These are phyloP conservation scores for Heteromyza rotundicornis DNA, from an alignment of 2,888 invertebrate species.

Conservation along the genomic window DNA sequence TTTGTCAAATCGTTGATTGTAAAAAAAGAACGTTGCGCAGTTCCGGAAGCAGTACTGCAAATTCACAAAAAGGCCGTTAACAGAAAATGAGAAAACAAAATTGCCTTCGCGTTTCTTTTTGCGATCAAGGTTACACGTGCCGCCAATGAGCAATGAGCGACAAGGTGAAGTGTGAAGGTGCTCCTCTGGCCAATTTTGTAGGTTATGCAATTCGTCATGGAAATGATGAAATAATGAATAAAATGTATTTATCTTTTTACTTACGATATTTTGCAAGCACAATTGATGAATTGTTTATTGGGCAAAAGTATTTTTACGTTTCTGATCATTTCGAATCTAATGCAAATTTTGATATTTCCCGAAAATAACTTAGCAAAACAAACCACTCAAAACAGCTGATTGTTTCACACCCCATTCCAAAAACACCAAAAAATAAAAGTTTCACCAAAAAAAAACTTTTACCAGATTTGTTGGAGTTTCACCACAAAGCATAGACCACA, in stretches of 20 bases:
- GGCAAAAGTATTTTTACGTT: background rate
- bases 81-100: background rate
- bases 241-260: background rate
- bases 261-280: background rate
- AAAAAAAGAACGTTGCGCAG: constrained; percentile 46
- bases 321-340: background rate
- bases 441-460: too few species aligned
- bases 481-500: too few species aligned
- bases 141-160: too few species aligned
- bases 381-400: too few species aligned
- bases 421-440: too few species aligned
- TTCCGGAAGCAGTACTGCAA: background rate
- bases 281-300: background rate
- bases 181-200: background rate
- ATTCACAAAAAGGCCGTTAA: background rate
- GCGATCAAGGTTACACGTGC: too few species aligned
- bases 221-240: background rate
- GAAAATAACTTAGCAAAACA: too few species aligned
- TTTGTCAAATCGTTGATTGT: constrained; percentile 57
- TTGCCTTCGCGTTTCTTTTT: too few species aligned
- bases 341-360: too few species aligned
- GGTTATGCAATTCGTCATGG: background rate
- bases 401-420: too few species aligned
- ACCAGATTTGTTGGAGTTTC: too few species aligned
- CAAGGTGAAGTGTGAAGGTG: background rate